A percentile compares a stretch with the other conserved stretches of the same genome.
Evolutionary conservation across 2,113 vertebrate species (phyloP).

Genomic region (Hystrix brachyura): DNA sequence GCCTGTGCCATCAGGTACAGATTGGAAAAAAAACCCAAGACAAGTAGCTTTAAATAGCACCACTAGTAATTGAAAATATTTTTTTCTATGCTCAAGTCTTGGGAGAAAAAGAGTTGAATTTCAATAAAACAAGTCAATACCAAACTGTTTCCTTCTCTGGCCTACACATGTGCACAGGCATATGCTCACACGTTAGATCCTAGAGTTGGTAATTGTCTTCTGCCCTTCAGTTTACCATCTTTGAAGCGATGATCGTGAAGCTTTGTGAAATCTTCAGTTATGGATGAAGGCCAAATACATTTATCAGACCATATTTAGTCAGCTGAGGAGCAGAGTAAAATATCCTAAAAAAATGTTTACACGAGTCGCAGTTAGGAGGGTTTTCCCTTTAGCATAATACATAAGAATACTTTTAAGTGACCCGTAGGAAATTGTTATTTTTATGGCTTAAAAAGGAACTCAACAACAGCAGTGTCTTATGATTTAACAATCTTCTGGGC

Average conservation of each 20-base stretch:
- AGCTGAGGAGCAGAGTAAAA: neutral
- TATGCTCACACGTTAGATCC: neutral
- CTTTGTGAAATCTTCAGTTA: neutral
- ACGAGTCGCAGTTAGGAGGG: neutral
- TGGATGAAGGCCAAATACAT: neutral
- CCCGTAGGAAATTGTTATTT: conserved; percentile 37
- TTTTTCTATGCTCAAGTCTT: neutral
- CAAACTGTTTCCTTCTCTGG: neutral
- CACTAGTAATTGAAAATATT: neutral
- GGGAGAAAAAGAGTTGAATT: neutral
- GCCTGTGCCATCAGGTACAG: neutral
- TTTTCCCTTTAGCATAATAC: conserved; percentile 4
- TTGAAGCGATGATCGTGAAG: neutral
- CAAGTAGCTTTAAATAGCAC: neutral
- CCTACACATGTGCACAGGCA: too few relatives aligned
- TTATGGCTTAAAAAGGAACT: neutral
- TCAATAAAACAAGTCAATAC: conserved; percentile 21
- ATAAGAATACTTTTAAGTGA: neutral
- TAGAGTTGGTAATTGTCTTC: neutral
- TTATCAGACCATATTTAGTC: neutral
- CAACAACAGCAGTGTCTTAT: neutral
- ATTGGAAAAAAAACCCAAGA: neutral
- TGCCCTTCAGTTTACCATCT: neutral
- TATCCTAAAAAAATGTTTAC: neutral
- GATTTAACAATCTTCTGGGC: neutral